These are phyloP conservation scores for Geotrypetes seraphini DNA, from an alignment of 2,797 vertebrate species.

Conservation along the genomic window DNA sequence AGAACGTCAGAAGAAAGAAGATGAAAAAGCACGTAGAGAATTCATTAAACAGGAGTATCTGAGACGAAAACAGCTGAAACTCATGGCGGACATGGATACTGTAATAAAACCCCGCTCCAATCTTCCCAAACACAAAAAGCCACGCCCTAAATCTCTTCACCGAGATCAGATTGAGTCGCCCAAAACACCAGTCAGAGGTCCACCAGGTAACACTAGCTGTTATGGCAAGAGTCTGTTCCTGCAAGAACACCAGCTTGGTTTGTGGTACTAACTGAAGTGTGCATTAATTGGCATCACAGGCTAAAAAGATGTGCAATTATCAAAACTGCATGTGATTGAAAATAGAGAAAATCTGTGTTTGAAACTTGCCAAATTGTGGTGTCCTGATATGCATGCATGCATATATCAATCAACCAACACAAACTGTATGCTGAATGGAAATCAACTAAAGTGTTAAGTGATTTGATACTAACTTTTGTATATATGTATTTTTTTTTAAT, in stretches of 20 bases:
- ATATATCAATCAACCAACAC: constrained; percentile 16
- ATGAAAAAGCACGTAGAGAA: constrained; percentile 82
- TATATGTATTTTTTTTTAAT: background rate
- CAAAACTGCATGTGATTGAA: constrained; percentile 12
- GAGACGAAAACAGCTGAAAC: constrained; percentile 89
- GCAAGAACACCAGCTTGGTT: constrained; percentile 39
- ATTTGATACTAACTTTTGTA: background rate
- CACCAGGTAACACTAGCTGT: constrained; percentile 75
- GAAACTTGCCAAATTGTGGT: background rate
- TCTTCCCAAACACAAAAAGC: constrained; percentile 69
- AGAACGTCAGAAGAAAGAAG: constrained; percentile 88
- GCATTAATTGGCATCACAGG: constrained; percentile 1
- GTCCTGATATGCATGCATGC: constrained; percentile 31
- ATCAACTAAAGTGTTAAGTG: background rate
- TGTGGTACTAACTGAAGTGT: constrained; percentile 30
- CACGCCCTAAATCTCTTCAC: constrained; percentile 86
- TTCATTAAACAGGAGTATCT: constrained; percentile 95
- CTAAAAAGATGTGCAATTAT: constrained; percentile 5
- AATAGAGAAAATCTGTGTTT: constrained; percentile 22
- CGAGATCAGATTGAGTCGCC: constrained; percentile 82
- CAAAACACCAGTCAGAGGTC: constrained; percentile 76
- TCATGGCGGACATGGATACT: constrained; percentile 94
- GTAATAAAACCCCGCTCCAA: constrained; percentile 75
- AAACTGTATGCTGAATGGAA: constrained; percentile 3
- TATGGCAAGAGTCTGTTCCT: constrained; percentile 40